phyloP scores from a whole-genome alignment of 2,888 invertebrate species.

The Merodon equestris region DNA sequence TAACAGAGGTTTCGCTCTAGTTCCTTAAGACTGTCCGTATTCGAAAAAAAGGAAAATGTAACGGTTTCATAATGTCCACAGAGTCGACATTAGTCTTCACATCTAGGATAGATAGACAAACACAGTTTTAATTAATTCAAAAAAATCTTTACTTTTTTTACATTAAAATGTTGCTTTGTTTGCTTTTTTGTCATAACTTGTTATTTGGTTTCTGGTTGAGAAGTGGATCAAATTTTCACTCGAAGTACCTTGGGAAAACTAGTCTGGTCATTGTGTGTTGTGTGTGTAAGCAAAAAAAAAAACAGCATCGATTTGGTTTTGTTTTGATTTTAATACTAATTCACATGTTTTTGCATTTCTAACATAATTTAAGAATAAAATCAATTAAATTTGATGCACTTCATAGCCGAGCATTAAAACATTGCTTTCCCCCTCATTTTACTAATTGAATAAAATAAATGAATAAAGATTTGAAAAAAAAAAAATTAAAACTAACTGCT shows the following conservation, averaged over 20 bases:
- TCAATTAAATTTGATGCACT: slow-evolving; percentile 27
- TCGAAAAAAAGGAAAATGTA: too few relatives aligned
- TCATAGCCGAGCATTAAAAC: slow-evolving; percentile 15
- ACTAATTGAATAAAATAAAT: slow-evolving; percentile 8
- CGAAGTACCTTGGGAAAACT: too few relatives aligned
- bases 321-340: not conserved
- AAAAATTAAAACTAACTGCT: slow-evolving; percentile 43
- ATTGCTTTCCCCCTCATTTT: slow-evolving; percentile 28
- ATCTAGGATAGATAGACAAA: too few relatives aligned
- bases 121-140: too few relatives aligned
- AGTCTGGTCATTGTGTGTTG: not conserved
- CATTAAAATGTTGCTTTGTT: not conserved
- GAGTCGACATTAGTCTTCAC: too few relatives aligned
- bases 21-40: too few relatives aligned
- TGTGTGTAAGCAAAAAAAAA: not conserved
- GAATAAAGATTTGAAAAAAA: slow-evolving; percentile 11
- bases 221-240: slow-evolving; percentile 28
- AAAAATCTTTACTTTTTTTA: too few relatives aligned
- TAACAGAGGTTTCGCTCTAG: too few relatives aligned
- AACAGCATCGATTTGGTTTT: not conserved
- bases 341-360: not conserved
- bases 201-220: slow-evolving; percentile 9
- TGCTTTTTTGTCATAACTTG: slow-evolving; percentile 11
- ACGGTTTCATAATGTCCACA: too few relatives aligned
- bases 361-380: not conserved